Base-by-base conservation (phyloP, 2,113 vertebrate genomes). In the Gallinago jamesoni region DNA sequence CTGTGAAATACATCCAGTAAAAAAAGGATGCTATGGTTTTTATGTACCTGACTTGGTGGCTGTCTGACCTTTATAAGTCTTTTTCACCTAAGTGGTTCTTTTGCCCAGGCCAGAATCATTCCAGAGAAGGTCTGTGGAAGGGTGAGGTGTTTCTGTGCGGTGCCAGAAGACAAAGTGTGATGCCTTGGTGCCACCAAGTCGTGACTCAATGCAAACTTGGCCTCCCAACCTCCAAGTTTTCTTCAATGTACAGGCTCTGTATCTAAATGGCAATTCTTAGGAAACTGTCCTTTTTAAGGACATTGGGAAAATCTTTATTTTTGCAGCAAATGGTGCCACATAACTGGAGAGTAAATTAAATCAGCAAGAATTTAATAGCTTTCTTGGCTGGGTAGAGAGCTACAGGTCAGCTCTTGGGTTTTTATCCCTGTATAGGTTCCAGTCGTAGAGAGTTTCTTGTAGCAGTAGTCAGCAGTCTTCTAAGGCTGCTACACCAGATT, bases 401-500 rank as follows among this genome's bases (percentile, higher is more conserved):
- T 81, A 27, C 35, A 69, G 92, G 92, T 92, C 89, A 83, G 27
- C 41, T 76, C 69, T 69, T 76, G 84, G 84, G 76, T 81, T 87
- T 91, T 64, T n/a, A 75, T 87, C 20, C 56, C 50, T 66, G 5
- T 41, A 2, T 43, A 84, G 45, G 41, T 79, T 95, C 76, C 79
- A 88, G 79, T 92, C 62, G 72, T 66, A 92, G 75, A 88, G 76
- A 86, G 55, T 53, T 83, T 74, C 84, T 94, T 41, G 66, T 69
- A 72, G 84, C 87, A 64, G 69, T 87, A 96, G 89, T 93, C 93
- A 96, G 89, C 86, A 89, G 45, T 87, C 93, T 91, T 52, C 87
- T 31, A 82, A 80, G 89, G 77, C 74, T 95, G 94, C 43, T 95
- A 73, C 62, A 79, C 89, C 94, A 97, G 96, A 95, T 93, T 96